A percentile compares a stretch with the other conserved stretches of the same genome.
Evolutionary conservation across 2,113 vertebrate genomes (phyloP).

Genomic region (Elaphurus davidianus): DNA sequence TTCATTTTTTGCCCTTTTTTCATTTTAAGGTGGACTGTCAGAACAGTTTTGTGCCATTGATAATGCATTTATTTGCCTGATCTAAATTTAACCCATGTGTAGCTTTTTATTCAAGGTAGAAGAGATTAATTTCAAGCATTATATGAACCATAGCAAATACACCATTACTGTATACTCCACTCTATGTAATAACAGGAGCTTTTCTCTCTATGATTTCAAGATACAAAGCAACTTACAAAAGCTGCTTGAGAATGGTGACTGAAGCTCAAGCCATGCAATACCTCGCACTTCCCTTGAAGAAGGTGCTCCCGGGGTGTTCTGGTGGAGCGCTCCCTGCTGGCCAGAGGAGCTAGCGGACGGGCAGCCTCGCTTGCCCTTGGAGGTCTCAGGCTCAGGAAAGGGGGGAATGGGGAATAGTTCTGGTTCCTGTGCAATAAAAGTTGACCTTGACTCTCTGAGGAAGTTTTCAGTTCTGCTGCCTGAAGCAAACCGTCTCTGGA

Average conservation of each 20-base stretch:
- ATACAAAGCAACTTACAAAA: constrained; percentile 93
- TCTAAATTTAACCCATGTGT: not conserved
- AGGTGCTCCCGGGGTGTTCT: constrained; percentile 21
- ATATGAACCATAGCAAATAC: not conserved
- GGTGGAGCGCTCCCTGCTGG: constrained; percentile 78
- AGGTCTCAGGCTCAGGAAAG: constrained; percentile 62
- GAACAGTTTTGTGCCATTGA: not conserved
- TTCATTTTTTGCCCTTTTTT: not conserved
- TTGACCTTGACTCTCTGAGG: constrained; percentile 21
- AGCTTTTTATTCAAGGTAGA: not conserved
- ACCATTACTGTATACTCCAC: not conserved
- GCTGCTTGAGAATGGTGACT: constrained; percentile 88
- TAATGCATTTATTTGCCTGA: not conserved
- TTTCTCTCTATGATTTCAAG: constrained; percentile 79
- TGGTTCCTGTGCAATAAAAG: constrained; percentile 70
- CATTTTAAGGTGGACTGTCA: not conserved
- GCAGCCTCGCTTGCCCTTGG: constrained; percentile 51
- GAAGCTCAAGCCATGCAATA: constrained; percentile 58
- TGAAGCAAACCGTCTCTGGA: constrained; percentile 18
- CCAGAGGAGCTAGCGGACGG: constrained; percentile 66
- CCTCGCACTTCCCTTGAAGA: constrained; percentile 61
- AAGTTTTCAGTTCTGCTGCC: constrained; percentile 22
- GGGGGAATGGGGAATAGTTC: constrained; percentile 18
- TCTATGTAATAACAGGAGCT: not conserved
- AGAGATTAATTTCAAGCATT: not conserved